Conservation (phyloP, 2,113 vertebrate genomes). For the Sander vitreus region DNA sequence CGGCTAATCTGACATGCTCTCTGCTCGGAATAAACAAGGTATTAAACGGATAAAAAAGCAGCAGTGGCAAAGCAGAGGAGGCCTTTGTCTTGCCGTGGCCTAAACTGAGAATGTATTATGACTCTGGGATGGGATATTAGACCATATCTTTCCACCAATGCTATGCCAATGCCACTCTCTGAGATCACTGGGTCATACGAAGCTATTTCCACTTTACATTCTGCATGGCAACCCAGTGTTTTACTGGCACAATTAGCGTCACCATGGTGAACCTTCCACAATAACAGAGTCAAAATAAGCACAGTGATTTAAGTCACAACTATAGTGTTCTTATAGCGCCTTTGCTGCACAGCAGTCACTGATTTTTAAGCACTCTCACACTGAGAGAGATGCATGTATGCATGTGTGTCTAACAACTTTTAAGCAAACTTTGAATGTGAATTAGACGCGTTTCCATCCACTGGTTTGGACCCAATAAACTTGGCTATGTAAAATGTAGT, state of each 20-base stretch:
- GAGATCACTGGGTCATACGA: conserved; percentile 65
- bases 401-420: not conserved
- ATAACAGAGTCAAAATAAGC: conserved; percentile 68
- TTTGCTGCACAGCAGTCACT: conserved; percentile 1
- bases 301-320: conserved; percentile 53
- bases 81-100: conserved; percentile 41
- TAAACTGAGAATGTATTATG: conserved; percentile 56
- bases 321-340: conserved; percentile 9
- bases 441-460: too few species aligned
- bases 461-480: too few species aligned
- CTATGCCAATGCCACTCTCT: conserved; percentile 59
- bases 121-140: conserved; percentile 59
- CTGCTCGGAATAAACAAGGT: conserved; percentile 57
- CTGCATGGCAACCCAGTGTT: conserved; percentile 66
- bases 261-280: conserved; percentile 64
- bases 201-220: conserved; percentile 70
- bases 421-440: too few species aligned
- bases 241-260: conserved; percentile 69
- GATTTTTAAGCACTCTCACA: conserved; percentile 31
- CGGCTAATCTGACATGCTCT: conserved; percentile 29
- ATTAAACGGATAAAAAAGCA: conserved; percentile 47
- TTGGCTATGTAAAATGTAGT: too few species aligned
- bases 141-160: conserved; percentile 63
- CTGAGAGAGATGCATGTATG: conserved; percentile 13
- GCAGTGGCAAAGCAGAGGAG: conserved; percentile 25